Evolutionary conservation across 64 coral and sea anemone genomes (phyloP), one percentile per base, ranked within the genome.

Genomic region (Acropora yongei): DNA sequence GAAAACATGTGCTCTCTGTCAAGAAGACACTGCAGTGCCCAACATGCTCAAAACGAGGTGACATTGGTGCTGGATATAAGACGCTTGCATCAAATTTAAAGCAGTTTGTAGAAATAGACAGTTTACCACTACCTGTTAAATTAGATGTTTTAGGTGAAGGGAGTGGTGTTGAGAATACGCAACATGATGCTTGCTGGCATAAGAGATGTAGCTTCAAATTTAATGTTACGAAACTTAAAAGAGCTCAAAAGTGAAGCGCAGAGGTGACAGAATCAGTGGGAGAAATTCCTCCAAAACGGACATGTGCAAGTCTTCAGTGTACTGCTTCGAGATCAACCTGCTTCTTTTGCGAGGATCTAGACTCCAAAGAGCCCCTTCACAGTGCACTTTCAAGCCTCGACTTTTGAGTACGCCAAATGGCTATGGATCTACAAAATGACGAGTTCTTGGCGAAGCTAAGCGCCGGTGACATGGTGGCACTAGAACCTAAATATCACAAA

Each of bases 381-480:
- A 76, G 66, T n/a, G 91, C 55, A 93, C 67, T 49, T 75, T 93
- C 78, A 73, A 73, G 75, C 19, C 73, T 93, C 79, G 91, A 87
- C 48, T 58, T 50, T 30, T 57, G 78, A 80, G 87, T 93, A 49
- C 77, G 85, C 72, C 68, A 93, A 77, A 58, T 50, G 71, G 87
- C 87, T 42, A 84, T 60, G 50, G 76, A 40, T 58, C 61, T 83
- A 67, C 53, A 78, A 87, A 87, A 95, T 86, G 58, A 84, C 57
- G 73, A 90, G 77, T 50, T 90, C 47, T 75, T 95, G 57, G 93
- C 92, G 41, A 95, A 95, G 78, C 60, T 95, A 47, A 95, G 88
- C 71, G 82, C 86, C 65, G 93, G 81, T 71, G 88, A 95, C 65
- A 74, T 91, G 43, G 78, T 95, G 42, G 93, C 93, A 50, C 58